Evolutionary conservation across 2,797 vertebrate genomes (phyloP).

Genomic region (Gallinago stenura): DNA sequence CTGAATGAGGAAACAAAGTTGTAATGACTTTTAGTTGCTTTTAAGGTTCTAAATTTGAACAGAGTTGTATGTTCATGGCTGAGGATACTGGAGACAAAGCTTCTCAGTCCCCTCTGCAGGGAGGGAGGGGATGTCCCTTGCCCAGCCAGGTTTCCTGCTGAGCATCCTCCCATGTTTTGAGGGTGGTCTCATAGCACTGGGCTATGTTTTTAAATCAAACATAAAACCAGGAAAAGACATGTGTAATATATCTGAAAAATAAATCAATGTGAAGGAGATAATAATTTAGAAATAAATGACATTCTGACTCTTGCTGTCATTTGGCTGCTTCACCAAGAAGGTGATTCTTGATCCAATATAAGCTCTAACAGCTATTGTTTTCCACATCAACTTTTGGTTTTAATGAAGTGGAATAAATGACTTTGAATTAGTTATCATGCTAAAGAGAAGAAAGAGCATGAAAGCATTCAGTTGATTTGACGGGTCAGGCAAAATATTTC

Average conservation of each 20-base stretch:
- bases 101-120: not conserved
- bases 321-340: not conserved
- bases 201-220: rapidly evolving
- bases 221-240: rapidly evolving
- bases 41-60: not conserved
- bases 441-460: not conserved
- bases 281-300: not conserved
- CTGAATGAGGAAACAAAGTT: rapidly evolving
- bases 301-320: not conserved
- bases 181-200: rapidly evolving
- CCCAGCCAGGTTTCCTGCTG: not conserved
- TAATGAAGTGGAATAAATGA: not conserved
- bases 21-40: not conserved
- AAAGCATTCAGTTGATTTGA: not conserved
- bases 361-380: not conserved
- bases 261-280: rapidly evolving
- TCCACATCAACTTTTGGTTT: not conserved
- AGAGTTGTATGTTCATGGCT: rapidly evolving
- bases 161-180: rapidly evolving
- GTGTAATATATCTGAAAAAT: not conserved
- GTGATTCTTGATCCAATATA: not conserved
- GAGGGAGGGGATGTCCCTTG: not conserved
- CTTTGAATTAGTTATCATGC: not conserved
- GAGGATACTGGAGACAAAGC: not conserved
- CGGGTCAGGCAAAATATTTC: constrained; percentile 12